Base-by-base conservation (phyloP, 2,888 invertebrate species). In the Drosophila anomelani region DNA sequence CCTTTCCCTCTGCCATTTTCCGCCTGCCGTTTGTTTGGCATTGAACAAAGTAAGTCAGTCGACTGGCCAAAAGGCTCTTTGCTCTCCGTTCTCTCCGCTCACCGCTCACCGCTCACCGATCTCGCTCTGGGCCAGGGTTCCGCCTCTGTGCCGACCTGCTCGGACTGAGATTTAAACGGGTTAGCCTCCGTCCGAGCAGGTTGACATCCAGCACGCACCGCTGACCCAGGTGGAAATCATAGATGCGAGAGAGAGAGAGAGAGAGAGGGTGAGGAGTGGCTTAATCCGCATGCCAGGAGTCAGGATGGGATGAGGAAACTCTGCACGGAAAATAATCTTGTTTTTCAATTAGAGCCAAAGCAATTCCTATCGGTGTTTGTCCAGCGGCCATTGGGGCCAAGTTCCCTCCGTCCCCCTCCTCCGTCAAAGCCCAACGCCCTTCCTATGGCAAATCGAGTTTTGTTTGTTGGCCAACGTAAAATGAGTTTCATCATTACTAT, bases 41-140 rank as follows among this genome's bases (percentile, higher is more conserved):
- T 62, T 72, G 71, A 75, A 59, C 75, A 75, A 79, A 86, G 85
- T 82, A 71, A 83, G 86, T 76, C 64, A 80, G 86, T 76, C 46
- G 75, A 81, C 77, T 79, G 85, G 68, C 81, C 87, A 61, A 78
- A 84, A 70, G 77, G 80, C 9, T 4, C 46, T 29, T 29, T 29
- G 29, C 29, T 8, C 8, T 29, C 1, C 29, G 8, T 29, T 8
- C 29, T 44, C 23, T 23, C 12, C 41, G 4, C 17, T 20, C 41
- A 17, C 43, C 41, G 4, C 17, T 20, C 41, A 17, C 43, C 43
- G 2, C 41, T 12, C 41, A 5, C 41, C 41, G 41, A 17, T 43
- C 44, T 15, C 23, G 13, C 23, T 12, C 44, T 23, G 23, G 23
- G 20, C 43, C 43, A 41, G 41, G 17, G 41, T 23, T 32, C 32